Evolutionary conservation across 2,113 vertebrate genomes (phyloP).

Genomic region (Varanus komodoensis): DNA sequence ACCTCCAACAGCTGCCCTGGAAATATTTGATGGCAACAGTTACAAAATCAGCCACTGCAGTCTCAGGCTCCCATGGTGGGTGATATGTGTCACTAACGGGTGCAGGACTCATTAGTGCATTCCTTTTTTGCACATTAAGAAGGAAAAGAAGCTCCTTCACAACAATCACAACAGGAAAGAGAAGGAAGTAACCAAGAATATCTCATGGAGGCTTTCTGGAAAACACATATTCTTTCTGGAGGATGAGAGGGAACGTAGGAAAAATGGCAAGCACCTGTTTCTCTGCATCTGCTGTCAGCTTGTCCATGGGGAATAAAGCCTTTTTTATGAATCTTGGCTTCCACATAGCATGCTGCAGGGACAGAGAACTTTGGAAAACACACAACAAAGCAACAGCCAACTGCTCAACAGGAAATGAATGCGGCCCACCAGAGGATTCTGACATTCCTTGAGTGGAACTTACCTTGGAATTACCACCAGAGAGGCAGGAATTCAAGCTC

Average conservation of each 20-base stretch:
- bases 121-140: slow-evolving; percentile 15
- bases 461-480: slow-evolving; percentile 37
- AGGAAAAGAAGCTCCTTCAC: slow-evolving; percentile 27
- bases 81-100: slow-evolving; percentile 45
- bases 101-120: neutral
- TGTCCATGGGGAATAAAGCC: neutral
- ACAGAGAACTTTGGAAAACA: slow-evolving; percentile 40
- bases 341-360: slow-evolving; percentile 8
- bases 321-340: slow-evolving; percentile 2
- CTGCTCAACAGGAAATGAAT: slow-evolving; percentile 29
- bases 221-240: slow-evolving; percentile 45
- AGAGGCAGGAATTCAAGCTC: slow-evolving; percentile 13
- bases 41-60: slow-evolving; percentile 42
- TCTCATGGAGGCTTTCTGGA: slow-evolving; percentile 55
- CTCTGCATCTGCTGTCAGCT: slow-evolving; percentile 9
- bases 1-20: slow-evolving; percentile 43
- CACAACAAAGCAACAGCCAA: slow-evolving; percentile 10
- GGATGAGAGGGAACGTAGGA: slow-evolving; percentile 53
- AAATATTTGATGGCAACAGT: slow-evolving; percentile 60
- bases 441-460: slow-evolving; percentile 26
- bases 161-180: slow-evolving; percentile 43
- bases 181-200: neutral
- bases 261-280: slow-evolving; percentile 62
- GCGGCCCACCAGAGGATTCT: slow-evolving; percentile 51
- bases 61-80: slow-evolving; percentile 26